phyloP scores from a whole-genome alignment of 2,113 vertebrate species.

The Trematomus loennbergii region DNA sequence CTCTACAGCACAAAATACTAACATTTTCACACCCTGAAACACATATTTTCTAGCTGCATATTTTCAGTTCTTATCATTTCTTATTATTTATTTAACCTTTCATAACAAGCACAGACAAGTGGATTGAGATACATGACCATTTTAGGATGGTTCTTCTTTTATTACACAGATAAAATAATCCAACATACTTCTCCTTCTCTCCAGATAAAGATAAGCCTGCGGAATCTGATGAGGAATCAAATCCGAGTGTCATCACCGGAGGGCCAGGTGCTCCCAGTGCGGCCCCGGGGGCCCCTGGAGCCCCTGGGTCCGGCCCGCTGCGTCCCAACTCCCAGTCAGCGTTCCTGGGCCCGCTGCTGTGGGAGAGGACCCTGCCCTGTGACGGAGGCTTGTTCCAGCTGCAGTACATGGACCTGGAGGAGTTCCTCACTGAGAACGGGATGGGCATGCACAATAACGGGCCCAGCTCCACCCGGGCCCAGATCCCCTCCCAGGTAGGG shows the following conservation, averaged over 20 bases:
- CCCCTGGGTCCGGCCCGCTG: conserved; percentile 63
- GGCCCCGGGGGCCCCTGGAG: conserved; percentile 50
- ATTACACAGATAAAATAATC: not conserved
- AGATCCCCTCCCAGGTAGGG: conserved; percentile 81
- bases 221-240: conserved; percentile 82
- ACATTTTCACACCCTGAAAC: not conserved
- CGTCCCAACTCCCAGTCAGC: conserved; percentile 82
- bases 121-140: not conserved
- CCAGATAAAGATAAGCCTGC: conserved; percentile 84
- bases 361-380: conserved; percentile 85
- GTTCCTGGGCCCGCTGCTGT: conserved; percentile 85
- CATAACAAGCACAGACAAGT: not conserved
- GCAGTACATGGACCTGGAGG: conserved; percentile 89
- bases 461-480: conserved; percentile 79
- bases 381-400: conserved; percentile 86
- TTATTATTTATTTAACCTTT: conserved; percentile 11
- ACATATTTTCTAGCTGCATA: not conserved
- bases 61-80: not conserved
- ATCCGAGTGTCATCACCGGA: conserved; percentile 17
- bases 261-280: conserved; percentile 57
- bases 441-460: conserved; percentile 85
- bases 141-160: not conserved
- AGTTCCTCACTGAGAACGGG: conserved; percentile 86
- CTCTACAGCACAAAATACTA: not conserved
- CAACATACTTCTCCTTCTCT: not conserved